Base-by-base conservation (phyloP, 37 sponge, comb jelly and placozoan species). In the Beroe ovata region DNA sequence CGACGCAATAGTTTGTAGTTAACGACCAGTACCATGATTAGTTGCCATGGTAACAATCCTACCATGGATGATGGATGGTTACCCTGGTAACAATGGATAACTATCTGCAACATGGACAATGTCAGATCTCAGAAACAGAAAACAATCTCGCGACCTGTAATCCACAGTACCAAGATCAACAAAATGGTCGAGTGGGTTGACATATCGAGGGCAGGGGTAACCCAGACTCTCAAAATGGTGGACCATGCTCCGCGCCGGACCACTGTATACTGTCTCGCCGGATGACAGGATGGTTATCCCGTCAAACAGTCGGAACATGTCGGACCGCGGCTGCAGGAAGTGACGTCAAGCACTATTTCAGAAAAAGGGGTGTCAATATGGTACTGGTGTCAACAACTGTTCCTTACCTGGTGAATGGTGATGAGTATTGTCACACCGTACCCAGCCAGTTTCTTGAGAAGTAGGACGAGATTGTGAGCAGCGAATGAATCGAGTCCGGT, bases 281-380 rank as follows among this genome's bases (percentile, higher is more conserved):
- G 84, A 77, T 42, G 84, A 77, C 16, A 77, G 84, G 38, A 77
- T 77, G 1, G 84, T 77, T 8, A 77, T 42, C 1, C 84, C 84
- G 28, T 77, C 84, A 77, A 77, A 77, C 47, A 77, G 84, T 26
- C 84, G 35, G 84, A 77, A 77, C 84, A 77, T 77, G 54, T 77
- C 84, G 33, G 84, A 77, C 2, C 84, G 84, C 36, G 84, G 84
- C 84, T 77, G 84, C 39, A 35, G 47, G 54, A 47, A 47, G 11
- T 47, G 54, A 47, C 54, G 54, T n/a, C n/a, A n/a, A n/a, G n/a
- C n/a, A 47, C 11, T 11, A 16, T 47, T 16, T 47, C 54, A 47
- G 11, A 47, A 11, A 6, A 47, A 47, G 54, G 11, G 54, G 54
- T 11, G 54, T 47, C 6, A 16, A 47, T 47, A 47, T 47, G 11